Percentiles rank a stretch among this genome's conserved stretches.
Conservation (phyloP, 2,888 invertebrate species). For the Napeogenes sylphis region DNA sequence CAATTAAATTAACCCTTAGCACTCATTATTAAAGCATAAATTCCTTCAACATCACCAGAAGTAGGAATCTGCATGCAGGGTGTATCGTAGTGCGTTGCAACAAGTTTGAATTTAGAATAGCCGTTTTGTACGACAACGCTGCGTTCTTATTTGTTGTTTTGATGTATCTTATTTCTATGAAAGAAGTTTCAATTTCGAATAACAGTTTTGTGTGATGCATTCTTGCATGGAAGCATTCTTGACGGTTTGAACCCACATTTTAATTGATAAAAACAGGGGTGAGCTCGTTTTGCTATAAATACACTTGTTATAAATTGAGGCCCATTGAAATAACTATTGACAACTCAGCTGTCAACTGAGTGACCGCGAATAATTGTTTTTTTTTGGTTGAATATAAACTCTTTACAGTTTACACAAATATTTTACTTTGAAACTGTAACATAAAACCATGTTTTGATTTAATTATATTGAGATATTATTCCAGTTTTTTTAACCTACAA, state of each 20-base stretch:
- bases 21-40: conserved; percentile 48
- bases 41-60: conserved; percentile 43
- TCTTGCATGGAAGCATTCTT: conserved; percentile 31
- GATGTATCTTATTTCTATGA: conserved; percentile 20
- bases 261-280: conserved; percentile 61
- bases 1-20: conserved; percentile 52
- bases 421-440: not conserved
- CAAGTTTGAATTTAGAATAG: conserved; percentile 4
- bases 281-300: conserved; percentile 39
- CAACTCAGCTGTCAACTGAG: conserved; percentile 27
- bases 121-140: not conserved
- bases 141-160: conserved; percentile 21
- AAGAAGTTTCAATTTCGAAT: conserved; percentile 31
- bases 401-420: too few species aligned
- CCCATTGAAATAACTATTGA: conserved; percentile 32
- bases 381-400: conserved; percentile 5
- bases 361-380: conserved; percentile 10
- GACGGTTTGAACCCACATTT: conserved; percentile 44
- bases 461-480: too few species aligned
- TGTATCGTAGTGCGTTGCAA: not conserved
- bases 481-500: too few species aligned
- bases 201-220: conserved; percentile 3
- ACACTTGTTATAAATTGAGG: conserved; percentile 36
- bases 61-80: conserved; percentile 25
- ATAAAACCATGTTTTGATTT: too few species aligned